Conservation (phyloP, 2,797 vertebrate genomes). For the Valencia hispanica region DNA sequence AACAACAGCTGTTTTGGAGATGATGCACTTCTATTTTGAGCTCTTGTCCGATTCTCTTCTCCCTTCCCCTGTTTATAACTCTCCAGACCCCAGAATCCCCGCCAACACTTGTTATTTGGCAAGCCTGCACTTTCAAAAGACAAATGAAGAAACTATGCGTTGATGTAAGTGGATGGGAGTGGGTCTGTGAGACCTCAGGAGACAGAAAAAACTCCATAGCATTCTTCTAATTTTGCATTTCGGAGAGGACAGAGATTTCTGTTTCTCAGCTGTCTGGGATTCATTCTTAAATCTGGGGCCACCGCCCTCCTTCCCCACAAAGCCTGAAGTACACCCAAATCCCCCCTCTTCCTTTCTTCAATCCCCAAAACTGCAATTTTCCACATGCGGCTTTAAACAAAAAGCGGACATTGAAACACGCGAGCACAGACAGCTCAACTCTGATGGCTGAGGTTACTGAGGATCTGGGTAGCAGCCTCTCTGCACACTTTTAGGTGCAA, state of each 20-base stretch:
- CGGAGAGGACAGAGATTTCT: slow-evolving; percentile 35
- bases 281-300: slow-evolving; percentile 40
- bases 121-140: slow-evolving; percentile 75
- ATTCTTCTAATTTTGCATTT: slow-evolving; percentile 69
- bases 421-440: slow-evolving; percentile 42
- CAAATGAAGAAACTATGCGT: slow-evolving; percentile 79
- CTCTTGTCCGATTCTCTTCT: slow-evolving; percentile 71
- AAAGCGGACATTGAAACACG: slow-evolving; percentile 59
- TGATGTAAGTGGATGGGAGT: slow-evolving; percentile 80
- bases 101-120: slow-evolving; percentile 67
- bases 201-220: slow-evolving; percentile 19
- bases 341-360: slow-evolving; percentile 26
- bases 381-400: slow-evolving; percentile 59
- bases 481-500: slow-evolving; percentile 40
- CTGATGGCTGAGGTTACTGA: slow-evolving; percentile 56
- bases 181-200: slow-evolving; percentile 46
- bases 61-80: slow-evolving; percentile 76
- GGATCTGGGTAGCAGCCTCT: slow-evolving; percentile 75
- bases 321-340: slow-evolving; percentile 43
- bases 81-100: slow-evolving; percentile 73
- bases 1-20: slow-evolving; percentile 94
- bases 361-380: slow-evolving; percentile 63
- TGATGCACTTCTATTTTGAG: slow-evolving; percentile 94
- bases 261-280: slow-evolving; percentile 44
- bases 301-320: not conserved